A percentile compares a stretch with the other conserved stretches of the same genome.
Conservation (phyloP, 1,140 invertebrate species). For the Elymnias hypermnestra region DNA sequence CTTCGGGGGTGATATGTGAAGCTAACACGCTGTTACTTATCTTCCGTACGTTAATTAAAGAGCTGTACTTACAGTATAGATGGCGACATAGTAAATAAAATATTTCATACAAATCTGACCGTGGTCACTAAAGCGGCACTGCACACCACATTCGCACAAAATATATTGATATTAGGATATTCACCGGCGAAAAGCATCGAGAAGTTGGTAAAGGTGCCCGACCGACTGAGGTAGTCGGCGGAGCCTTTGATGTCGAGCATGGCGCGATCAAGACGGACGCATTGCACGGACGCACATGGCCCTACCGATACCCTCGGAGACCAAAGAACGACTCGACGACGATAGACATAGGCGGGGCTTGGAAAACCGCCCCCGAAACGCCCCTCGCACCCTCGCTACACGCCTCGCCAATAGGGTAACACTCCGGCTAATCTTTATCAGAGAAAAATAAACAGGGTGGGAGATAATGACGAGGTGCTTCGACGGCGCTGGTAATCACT, state of each 20-base stretch:
- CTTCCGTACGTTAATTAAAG: neutral
- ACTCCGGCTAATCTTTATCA: slow-evolving; percentile 71
- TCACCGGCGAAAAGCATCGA: slow-evolving; percentile 85
- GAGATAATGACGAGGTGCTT: slow-evolving; percentile 59
- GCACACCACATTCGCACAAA: slow-evolving; percentile 42
- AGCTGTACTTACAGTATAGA: neutral
- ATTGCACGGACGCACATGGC: slow-evolving; percentile 35
- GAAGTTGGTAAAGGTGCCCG: slow-evolving; percentile 83
- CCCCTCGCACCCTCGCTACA: slow-evolving; percentile 41
- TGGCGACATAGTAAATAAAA: neutral
- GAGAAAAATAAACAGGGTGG: slow-evolving; percentile 70
- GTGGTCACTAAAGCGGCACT: slow-evolving; percentile 25
- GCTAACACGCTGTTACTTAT: too few species aligned
- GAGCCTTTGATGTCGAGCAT: slow-evolving; percentile 84
- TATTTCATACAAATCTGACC: slow-evolving; percentile 8
- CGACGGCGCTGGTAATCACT: slow-evolving; percentile 57
- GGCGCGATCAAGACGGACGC: slow-evolving; percentile 36
- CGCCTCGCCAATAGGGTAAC: slow-evolving; percentile 62
- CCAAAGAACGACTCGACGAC: neutral
- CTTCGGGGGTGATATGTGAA: too few species aligned
- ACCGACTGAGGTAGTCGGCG: slow-evolving; percentile 82
- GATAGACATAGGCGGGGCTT: slow-evolving; percentile 23
- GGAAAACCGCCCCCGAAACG: slow-evolving; percentile 32
- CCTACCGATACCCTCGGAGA: slow-evolving; percentile 26
- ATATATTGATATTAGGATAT: slow-evolving; percentile 39